Evolutionary conservation across 1,140 invertebrate genomes (phyloP).

Genomic region (Macrocentrus cingulum): DNA sequence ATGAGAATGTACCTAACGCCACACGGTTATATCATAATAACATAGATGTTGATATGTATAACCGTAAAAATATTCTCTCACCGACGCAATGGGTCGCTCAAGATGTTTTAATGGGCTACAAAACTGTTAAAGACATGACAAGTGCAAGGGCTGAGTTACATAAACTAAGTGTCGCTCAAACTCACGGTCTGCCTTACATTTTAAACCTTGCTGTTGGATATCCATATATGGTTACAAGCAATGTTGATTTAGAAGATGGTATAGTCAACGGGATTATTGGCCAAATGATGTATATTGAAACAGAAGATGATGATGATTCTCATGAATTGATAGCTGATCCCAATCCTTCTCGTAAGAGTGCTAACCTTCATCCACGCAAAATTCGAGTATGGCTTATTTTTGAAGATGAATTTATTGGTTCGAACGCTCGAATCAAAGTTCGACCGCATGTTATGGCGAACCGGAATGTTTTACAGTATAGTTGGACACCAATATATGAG

Average conservation of each 20-base stretch:
- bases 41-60: no score
- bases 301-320: no score
- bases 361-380: slow-evolving; percentile 10
- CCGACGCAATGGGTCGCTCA: slow-evolving; percentile 30
- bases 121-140: slow-evolving; percentile 23
- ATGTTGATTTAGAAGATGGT: slow-evolving; percentile 41
- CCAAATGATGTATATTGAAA: neutral
- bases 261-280: slow-evolving; percentile 11
- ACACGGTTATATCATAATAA: no score
- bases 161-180: slow-evolving; percentile 39
- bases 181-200: slow-evolving; percentile 37
- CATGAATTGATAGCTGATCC: neutral
- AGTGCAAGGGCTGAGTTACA: slow-evolving; percentile 36
- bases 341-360: neutral
- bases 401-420: no score
- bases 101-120: slow-evolving; percentile 24
- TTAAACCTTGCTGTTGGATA: slow-evolving; percentile 34
- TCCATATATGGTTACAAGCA: slow-evolving; percentile 44
- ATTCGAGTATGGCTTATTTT: no score
- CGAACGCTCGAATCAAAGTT: no score
- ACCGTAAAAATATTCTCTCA: no score
- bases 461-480: slow-evolving; percentile 19
- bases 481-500: slow-evolving; percentile 46
- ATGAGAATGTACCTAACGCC: slow-evolving; percentile 25
- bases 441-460: no score